Base-by-base conservation (phyloP, 2,113 vertebrate species). In the Gasterosteus aculeatus region DNA sequence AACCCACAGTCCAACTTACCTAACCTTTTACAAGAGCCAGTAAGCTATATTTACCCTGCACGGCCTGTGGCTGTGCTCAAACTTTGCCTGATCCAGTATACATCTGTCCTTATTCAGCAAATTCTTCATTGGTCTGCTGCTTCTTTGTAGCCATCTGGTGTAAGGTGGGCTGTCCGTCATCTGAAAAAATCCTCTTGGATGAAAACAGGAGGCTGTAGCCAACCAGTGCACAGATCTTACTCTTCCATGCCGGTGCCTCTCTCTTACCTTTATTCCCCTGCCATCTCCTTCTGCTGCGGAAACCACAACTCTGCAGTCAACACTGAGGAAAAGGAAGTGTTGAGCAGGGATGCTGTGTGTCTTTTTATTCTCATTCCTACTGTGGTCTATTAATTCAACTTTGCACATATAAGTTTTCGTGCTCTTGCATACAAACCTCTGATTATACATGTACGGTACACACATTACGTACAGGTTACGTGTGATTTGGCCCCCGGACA, bases 71-170 rank as follows among this genome's bases (percentile, higher is more conserved):
- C 33, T 38, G 51, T 82, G 12, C 31, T 72, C 54, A 62, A 59
- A 69, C 59, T 29, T 57, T 29, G 63, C 41, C 42, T 68, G 38
- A 73, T 71, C n/a, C 72, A 53, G 62, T 60, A 47, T 35, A 18
- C 59, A 59, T 53, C 51, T 59, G 49, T n/a, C 16, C 51, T 75
- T 67, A 68, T 61, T 78, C 69, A 84, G 81, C 68, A 78, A 58
- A 78, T 87, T 31, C 60, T 47, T 82, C 66, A 83, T 81, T 77
- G 75, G 75, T 86, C 72, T 80, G 69, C 63, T 80, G 77, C 19
- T 72, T 80, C 39, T 84, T 81, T 77, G 75, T 68, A 84, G 62
- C 88, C 85, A 83, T 89, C 83, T 88, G 87, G 84, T 81, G 61
- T 71, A 65, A 85, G 63, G 75, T 80, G 69, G 58, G 60, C 75